Percentiles rank a stretch among this genome's conserved stretches.
Evolutionary conservation across 2,113 vertebrate genomes (phyloP).

Genomic region (Astatotilapia flaviijosephi): DNA sequence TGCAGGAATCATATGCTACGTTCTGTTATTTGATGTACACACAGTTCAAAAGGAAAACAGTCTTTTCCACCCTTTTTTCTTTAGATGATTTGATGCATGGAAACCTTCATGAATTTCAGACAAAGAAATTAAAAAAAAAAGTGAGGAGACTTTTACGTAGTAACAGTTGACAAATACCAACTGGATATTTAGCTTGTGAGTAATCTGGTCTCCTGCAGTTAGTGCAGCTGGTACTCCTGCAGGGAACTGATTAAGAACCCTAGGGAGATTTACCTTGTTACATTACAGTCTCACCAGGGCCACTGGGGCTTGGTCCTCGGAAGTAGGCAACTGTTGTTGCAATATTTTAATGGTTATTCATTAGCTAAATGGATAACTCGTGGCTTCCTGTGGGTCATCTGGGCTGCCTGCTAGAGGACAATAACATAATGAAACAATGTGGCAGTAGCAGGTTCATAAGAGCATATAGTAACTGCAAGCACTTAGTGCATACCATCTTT

Average conservation of each 20-base stretch:
- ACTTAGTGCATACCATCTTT: neutral
- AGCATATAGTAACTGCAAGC: neutral
- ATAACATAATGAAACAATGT: neutral
- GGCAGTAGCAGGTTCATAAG: neutral
- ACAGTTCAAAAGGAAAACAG: neutral
- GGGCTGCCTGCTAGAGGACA: neutral
- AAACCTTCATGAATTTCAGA: neutral
- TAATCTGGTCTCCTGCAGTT: slow-evolving; percentile 30
- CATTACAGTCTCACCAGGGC: slow-evolving; percentile 44
- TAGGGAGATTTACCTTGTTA: slow-evolving; percentile 41
- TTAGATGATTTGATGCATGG: neutral
- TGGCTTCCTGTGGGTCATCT: neutral
- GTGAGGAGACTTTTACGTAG: neutral
- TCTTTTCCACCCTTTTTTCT: neutral
- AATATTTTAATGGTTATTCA: neutral
- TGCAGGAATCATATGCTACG: neutral
- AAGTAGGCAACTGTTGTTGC: neutral
- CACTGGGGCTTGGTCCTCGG: neutral
- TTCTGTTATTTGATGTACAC: neutral
- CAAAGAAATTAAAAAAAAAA: neutral
- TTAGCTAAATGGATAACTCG: neutral
- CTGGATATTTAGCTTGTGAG: slow-evolving; percentile 17
- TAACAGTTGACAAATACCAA: neutral
- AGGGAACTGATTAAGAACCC: slow-evolving; percentile 50
- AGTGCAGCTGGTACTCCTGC: slow-evolving; percentile 47